Percentiles rank a stretch among this genome's conserved stretches.
These are phyloP conservation scores for Eremophila alpestris DNA, from an alignment of 2,797 vertebrate genomes.

Conservation along the genomic window DNA sequence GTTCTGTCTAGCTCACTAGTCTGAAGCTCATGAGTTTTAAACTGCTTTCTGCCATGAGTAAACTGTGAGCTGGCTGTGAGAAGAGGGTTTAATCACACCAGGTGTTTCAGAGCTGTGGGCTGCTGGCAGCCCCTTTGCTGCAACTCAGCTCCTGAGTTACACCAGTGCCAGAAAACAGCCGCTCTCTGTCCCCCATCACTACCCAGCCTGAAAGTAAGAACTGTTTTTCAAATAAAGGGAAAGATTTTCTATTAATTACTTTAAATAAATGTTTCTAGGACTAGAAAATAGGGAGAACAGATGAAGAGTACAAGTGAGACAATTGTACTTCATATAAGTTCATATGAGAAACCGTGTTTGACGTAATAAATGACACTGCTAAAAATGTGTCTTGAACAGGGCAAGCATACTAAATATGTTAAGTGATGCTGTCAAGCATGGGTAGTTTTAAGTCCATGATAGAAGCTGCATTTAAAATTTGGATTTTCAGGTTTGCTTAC, in stretches of 20 bases:
- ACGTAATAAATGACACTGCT: neutral
- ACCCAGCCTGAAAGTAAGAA: neutral
- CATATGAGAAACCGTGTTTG: neutral
- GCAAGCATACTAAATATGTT: slow-evolving; percentile 13
- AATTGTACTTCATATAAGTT: neutral
- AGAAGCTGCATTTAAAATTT: neutral
- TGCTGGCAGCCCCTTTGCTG: neutral
- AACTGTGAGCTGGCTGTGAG: neutral
- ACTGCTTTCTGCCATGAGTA: neutral
- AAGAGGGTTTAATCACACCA: neutral
- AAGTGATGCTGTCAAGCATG: neutral
- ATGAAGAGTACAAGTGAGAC: neutral
- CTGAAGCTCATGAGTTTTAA: neutral
- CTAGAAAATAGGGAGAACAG: neutral
- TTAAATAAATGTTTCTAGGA: neutral
- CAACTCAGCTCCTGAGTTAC: neutral
- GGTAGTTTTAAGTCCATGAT: neutral
- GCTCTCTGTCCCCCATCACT: neutral
- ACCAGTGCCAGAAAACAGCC: neutral
- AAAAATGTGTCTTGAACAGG: neutral
- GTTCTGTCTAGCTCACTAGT: neutral
- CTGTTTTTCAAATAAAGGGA: neutral
- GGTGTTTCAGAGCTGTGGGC: neutral
- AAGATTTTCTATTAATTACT: neutral
- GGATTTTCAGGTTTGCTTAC: neutral